phyloP scores from a whole-genome alignment of 2,113 vertebrate species.

The Phyllostomus discolor region DNA sequence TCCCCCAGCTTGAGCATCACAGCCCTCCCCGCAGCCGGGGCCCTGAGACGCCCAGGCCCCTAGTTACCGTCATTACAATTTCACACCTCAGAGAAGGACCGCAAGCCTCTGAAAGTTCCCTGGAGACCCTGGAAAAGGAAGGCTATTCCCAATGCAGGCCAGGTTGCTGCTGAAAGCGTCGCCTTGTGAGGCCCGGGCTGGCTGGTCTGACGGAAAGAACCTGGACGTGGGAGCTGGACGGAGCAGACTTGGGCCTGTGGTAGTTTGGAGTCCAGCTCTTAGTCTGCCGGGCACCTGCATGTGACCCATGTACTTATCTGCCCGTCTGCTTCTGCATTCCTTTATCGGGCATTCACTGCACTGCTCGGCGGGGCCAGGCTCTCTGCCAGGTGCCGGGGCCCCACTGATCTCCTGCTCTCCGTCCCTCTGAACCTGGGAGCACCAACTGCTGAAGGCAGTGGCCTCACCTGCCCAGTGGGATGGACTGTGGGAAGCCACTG shows the following conservation, averaged over 20 bases:
- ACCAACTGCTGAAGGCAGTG: background rate
- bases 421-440: background rate
- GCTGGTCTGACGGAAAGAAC: background rate
- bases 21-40: accelerated
- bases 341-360: accelerated
- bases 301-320: accelerated
- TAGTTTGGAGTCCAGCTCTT: background rate
- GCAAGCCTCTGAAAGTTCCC: background rate
- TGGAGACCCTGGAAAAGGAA: background rate
- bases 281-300: background rate
- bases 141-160: background rate
- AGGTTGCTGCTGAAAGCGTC: background rate
- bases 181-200: background rate
- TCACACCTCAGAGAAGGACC: background rate
- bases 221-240: no score
- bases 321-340: background rate
- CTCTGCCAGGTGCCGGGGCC: background rate
- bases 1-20: accelerated
- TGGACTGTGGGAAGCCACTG: accelerated
- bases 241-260: background rate
- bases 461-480: accelerated
- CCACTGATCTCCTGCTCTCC: background rate
- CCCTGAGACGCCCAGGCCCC: background rate
- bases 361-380: accelerated
- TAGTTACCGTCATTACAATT: background rate